phyloP scores from a whole-genome alignment of 2,113 vertebrate species.

The Psittacula cyanocephala region DNA sequence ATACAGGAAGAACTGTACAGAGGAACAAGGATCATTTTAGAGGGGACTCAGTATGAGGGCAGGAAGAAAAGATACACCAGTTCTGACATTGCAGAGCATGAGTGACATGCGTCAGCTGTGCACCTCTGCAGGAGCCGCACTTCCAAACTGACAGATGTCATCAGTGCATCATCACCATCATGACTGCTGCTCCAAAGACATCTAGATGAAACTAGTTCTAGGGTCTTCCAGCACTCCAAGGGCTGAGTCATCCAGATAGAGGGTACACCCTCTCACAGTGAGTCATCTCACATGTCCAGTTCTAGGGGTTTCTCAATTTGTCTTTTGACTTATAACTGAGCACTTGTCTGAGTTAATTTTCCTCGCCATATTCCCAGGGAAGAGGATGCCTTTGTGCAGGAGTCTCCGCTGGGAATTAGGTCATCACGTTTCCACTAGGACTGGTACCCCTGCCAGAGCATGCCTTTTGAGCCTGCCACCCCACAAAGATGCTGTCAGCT shows the following conservation, averaged over 20 bases:
- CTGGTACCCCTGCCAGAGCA: not conserved
- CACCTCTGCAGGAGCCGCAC: not conserved
- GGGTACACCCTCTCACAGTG: not conserved
- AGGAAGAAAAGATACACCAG: not conserved
- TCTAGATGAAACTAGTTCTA: not conserved
- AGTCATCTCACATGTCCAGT: not conserved
- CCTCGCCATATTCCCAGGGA: not conserved
- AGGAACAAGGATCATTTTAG: not conserved
- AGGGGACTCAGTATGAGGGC: not conserved
- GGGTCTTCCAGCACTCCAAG: not conserved
- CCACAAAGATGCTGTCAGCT: not conserved
- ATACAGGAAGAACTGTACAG: not conserved
- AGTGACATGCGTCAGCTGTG: fast-evolving
- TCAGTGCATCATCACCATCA: not conserved
- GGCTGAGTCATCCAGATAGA: not conserved
- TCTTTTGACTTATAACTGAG: not conserved
- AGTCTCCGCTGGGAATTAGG: not conserved
- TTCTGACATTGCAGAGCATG: not conserved
- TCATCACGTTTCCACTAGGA: not conserved
- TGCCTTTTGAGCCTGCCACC: not conserved
- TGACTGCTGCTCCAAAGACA: not conserved
- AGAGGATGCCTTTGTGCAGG: not conserved
- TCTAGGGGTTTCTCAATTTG: not conserved
- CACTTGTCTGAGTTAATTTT: not conserved
- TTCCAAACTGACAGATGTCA: not conserved